These are phyloP conservation scores for Nautilus pompilius DNA, from an alignment of 1,140 invertebrate species.

Conservation along the genomic window DNA sequence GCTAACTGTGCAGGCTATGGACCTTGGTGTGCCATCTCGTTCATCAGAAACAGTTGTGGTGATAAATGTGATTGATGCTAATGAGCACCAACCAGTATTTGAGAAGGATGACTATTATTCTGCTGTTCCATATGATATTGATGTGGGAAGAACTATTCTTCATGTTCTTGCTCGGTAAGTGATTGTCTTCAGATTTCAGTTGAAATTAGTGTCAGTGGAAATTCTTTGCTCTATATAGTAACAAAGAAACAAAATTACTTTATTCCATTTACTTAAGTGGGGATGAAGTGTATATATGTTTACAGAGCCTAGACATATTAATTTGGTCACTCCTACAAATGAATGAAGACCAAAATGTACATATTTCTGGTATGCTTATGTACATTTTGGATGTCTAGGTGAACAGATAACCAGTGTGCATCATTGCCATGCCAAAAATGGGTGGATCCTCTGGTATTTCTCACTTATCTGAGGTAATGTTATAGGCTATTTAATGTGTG, in stretches of 20 bases:
- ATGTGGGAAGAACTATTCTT: constrained; percentile 63
- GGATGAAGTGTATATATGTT: too few relatives aligned
- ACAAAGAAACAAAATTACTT: neutral
- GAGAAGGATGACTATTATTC: constrained; percentile 34
- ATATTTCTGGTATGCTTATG: too few relatives aligned
- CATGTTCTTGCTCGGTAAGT: constrained; percentile 70
- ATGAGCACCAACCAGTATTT: constrained; percentile 50
- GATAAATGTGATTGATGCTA: constrained; percentile 45
- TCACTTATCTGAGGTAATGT: too few relatives aligned
- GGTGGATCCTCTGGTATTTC: too few relatives aligned
- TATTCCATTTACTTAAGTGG: neutral
- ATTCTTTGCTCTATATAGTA: constrained; percentile 3
- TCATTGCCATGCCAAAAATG: too few relatives aligned
- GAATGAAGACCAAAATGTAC: too few relatives aligned
- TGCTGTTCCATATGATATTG: constrained; percentile 74
- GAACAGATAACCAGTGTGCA: too few relatives aligned
- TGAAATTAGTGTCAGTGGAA: neutral
- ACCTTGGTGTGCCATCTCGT: constrained; percentile 89
- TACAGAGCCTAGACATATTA: too few relatives aligned
- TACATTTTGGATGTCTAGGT: too few relatives aligned
- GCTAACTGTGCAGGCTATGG: constrained; percentile 83
- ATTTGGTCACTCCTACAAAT: too few relatives aligned
- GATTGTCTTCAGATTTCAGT: too few relatives aligned
- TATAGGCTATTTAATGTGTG: too few relatives aligned
- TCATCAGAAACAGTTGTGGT: constrained; percentile 59